Evolutionary conservation across 2,113 vertebrate species (phyloP).

Genomic region (Eurypyga helias): DNA sequence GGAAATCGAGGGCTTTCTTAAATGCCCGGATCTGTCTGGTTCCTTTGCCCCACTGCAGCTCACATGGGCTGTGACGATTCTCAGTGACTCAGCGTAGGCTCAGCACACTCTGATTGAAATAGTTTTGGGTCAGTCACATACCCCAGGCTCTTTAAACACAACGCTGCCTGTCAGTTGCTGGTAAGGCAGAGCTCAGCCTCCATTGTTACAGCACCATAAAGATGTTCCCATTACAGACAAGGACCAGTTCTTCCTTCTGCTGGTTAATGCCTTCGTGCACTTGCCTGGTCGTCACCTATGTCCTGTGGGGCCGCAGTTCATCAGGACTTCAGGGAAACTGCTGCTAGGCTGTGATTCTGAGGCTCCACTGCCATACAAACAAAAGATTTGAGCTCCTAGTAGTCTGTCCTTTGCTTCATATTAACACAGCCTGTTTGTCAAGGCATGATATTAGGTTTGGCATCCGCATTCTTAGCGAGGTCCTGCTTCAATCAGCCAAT

Average conservation of each 20-base stretch:
- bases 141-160: background rate
- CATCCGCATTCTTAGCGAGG: background rate
- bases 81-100: background rate
- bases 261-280: background rate
- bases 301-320: background rate
- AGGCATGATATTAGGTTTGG: background rate
- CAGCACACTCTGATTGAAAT: background rate
- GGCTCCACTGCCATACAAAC: too few species aligned
- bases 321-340: rapidly evolving
- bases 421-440: background rate
- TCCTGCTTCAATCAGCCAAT: background rate
- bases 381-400: background rate
- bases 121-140: background rate
- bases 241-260: background rate
- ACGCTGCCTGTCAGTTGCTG: background rate
- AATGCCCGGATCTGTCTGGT: background rate
- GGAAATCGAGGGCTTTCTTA: background rate
- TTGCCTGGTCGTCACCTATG: background rate
- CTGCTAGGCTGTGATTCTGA: background rate
- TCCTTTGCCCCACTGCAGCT: background rate
- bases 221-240: rapidly evolving
- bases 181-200: background rate
- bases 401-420: background rate
- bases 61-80: background rate
- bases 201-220: background rate